phyloP scores from a whole-genome alignment of 2,113 vertebrate species.

The Pseudorectes ferrugineus region DNA sequence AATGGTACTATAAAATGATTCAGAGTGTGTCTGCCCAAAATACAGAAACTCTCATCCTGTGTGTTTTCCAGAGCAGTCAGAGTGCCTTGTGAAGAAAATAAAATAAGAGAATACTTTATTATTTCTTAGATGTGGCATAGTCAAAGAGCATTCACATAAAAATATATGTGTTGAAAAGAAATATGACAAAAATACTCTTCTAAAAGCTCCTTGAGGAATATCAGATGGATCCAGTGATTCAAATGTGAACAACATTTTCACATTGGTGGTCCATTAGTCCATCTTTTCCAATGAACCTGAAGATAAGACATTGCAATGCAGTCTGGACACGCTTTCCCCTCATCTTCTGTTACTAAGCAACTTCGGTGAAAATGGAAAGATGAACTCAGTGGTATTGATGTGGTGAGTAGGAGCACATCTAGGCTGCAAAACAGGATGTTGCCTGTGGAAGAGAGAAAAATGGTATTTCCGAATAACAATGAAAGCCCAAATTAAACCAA shows the following conservation, averaged over 20 bases:
- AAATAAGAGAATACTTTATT: not conserved
- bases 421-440: conserved; percentile 14
- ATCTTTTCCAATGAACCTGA: conserved; percentile 42
- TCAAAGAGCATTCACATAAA: not conserved
- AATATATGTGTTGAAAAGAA: not conserved
- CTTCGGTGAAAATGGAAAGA: conserved; percentile 53
- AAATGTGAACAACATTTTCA: conserved; percentile 36
- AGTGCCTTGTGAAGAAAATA: not conserved
- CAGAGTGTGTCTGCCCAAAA: not conserved
- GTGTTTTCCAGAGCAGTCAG: not conserved
- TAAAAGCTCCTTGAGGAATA: conserved; percentile 31
- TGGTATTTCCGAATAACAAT: not conserved
- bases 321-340: conserved; percentile 27
- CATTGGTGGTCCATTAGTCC: conserved; percentile 42
- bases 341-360: conserved; percentile 59
- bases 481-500: not conserved
- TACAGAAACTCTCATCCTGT: not conserved
- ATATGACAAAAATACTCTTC: not conserved
- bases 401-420: conserved; percentile 7
- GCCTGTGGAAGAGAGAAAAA: not conserved
- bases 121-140: not conserved
- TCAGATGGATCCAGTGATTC: not conserved
- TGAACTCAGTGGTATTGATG: conserved; percentile 45
- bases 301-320: conserved; percentile 22
- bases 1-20: not conserved